Evolutionary conservation across 2,113 vertebrate genomes (phyloP), one percentile per base, ranked within the genome.

Genomic region (Siniperca knerii): DNA sequence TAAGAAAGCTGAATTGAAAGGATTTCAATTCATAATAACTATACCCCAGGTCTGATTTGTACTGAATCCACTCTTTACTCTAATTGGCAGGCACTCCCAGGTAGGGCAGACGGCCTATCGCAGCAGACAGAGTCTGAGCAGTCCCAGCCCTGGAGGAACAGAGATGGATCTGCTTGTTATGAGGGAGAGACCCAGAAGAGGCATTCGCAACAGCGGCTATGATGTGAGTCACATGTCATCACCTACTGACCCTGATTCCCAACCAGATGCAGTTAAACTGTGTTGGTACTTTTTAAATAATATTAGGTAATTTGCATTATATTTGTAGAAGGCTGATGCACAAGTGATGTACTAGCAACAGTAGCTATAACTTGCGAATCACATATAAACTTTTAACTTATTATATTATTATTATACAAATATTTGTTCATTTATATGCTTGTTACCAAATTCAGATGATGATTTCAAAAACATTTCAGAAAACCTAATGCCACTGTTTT

Each of bases 121-220:
- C 89, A 99, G 98, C 95, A 96, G 98, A 76, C 98, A 99, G 93
- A 99, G 98, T 86, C 95, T 99, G 90, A 99, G 98, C 92, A 99
- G 98, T 76, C 98, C 98, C 23, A 99, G 98, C 84, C 98, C 98
- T 2, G 98, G 98, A 79, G 98, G 98, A 88, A 99, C 98, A 0
- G 98, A 99, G 93, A 99, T 99, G 98, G 98, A 99, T 95, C 97
- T 99, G 81, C 96, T 99, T 61, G 98, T 99, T 85, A 98, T 98
- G 85, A 97, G 97, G 83, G 98, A 99, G 88, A 95, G 97, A 91
- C 97, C 98, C 1, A 96, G 97, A 20, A 98, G 97, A 92, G 98
- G 98, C 72, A 99, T 99, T 69, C 95, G 97, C 1, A 99, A 99
- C 95, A 99, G 97, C 4, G 98, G 98, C 87, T 99, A 99, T 10